Percentiles rank a stretch among this genome's conserved stretches.
phyloP scores from a whole-genome alignment of 2,888 invertebrate species.

The Eucera pruinosa region DNA sequence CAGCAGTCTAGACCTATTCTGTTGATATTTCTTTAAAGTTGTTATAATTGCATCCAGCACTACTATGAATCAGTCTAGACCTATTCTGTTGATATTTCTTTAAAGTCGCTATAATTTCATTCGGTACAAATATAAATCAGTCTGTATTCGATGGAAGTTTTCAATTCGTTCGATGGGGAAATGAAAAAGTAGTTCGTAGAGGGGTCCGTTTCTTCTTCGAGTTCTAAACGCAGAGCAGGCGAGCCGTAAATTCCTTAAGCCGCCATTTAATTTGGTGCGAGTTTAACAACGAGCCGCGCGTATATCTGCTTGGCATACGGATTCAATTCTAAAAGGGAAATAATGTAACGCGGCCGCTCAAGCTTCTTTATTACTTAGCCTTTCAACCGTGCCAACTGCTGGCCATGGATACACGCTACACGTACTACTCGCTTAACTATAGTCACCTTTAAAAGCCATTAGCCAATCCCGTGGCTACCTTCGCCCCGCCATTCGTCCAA shows the following conservation, averaged over 20 bases:
- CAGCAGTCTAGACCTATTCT: no score
- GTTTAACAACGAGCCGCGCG: slow-evolving; percentile 33
- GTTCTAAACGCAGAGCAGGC: not conserved
- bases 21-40: no score
- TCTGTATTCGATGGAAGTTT: no score
- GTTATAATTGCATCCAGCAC: no score
- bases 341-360: slow-evolving; percentile 30
- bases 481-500: not conserved
- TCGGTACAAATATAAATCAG: no score
- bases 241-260: slow-evolving; percentile 41
- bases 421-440: not conserved
- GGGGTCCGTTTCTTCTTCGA: not conserved
- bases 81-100: no score
- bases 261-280: slow-evolving; percentile 43
- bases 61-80: no score
- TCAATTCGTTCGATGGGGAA: no score
- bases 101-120: no score
- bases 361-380: slow-evolving; percentile 45
- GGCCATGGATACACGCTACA: not conserved
- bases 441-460: slow-evolving; percentile 37
- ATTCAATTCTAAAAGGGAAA: slow-evolving; percentile 48
- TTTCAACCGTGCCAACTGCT: slow-evolving; percentile 36
- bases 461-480: slow-evolving; percentile 32
- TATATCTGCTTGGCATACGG: slow-evolving; percentile 42
- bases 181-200: not conserved